A percentile compares a stretch with the other conserved stretches of the same genome.
Evolutionary conservation across 2,797 vertebrate genomes (phyloP).

Genomic region (Cetoscarus ocellatus): DNA sequence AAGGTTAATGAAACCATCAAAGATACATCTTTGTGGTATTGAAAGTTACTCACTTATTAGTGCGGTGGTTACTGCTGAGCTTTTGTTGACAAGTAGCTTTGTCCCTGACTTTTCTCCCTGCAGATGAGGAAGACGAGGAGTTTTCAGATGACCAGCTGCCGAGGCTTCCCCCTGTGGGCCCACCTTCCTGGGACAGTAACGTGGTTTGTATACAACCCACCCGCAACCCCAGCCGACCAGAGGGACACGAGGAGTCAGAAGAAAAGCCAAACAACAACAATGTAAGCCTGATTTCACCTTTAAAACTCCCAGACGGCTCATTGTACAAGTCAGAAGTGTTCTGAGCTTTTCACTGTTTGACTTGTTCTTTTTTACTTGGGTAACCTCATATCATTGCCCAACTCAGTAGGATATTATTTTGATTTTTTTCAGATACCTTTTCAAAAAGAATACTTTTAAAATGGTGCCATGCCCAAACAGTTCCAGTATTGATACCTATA

Average conservation of each 20-base stretch:
- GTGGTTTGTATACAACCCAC: slow-evolving; percentile 98
- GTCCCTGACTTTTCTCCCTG: slow-evolving; percentile 16
- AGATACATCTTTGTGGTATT: background rate
- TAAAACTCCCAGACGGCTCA: no score
- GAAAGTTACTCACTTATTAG: background rate
- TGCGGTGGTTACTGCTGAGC: no score
- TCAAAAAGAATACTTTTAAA: no score
- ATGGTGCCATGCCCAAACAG: no score
- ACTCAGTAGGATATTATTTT: no score
- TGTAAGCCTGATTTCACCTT: slow-evolving; percentile 71
- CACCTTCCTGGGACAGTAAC: slow-evolving; percentile 93
- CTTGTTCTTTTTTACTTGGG: no score
- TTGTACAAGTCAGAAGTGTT: no score
- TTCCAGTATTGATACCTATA: no score
- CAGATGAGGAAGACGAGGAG: slow-evolving; percentile 93
- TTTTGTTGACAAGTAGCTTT: background rate
- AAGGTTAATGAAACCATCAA: slow-evolving; percentile 59
- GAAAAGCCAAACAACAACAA: slow-evolving; percentile 85
- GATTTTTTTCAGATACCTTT: no score
- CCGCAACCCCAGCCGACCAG: slow-evolving; percentile 94
- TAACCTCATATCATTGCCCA: no score
- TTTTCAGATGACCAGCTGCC: slow-evolving; percentile 95
- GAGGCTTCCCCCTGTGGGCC: slow-evolving; percentile 89
- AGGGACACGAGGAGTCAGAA: slow-evolving; percentile 94
- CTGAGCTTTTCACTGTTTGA: no score